Evolutionary conservation across 1,140 invertebrate genomes (phyloP).

Genomic region (Artemia franciscana): DNA sequence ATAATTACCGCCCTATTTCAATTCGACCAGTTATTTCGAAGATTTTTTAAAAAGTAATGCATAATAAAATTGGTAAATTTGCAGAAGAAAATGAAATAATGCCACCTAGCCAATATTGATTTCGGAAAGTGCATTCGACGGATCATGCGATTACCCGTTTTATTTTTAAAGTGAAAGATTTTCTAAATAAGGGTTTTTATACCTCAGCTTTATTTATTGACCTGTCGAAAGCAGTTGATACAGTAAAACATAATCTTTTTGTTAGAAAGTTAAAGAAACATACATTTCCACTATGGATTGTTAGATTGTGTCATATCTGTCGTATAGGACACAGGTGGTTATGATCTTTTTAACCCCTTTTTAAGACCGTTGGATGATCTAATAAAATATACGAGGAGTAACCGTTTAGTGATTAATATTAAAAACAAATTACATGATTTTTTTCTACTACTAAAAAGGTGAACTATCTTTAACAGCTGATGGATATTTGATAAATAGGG

Average conservation of each 20-base stretch:
- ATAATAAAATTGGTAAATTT: background rate
- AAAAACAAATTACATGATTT: no score
- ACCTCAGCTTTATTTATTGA: background rate
- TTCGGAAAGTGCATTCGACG: background rate
- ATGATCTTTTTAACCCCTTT: background rate
- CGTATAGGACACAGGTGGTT: no score
- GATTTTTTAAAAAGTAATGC: background rate
- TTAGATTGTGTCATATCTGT: no score
- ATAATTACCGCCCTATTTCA: background rate
- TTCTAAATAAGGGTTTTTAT: background rate
- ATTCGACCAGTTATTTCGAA: background rate
- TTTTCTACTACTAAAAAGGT: no score
- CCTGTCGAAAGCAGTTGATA: background rate
- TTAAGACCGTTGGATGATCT: no score
- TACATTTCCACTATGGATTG: background rate
- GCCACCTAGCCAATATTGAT: background rate
- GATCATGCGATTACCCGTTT: no score
- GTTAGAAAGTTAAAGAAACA: background rate
- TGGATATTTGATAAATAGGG: no score
- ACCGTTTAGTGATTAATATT: no score
- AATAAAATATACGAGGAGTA: no score
- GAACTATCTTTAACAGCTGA: no score
- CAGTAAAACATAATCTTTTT: background rate
- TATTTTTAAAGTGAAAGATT: no score
- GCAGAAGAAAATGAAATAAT: background rate